A percentile compares a stretch with the other conserved stretches of the same genome.
Conservation (phyloP, 2,888 invertebrate genomes). For the Zaprionus obscuricornis region DNA sequence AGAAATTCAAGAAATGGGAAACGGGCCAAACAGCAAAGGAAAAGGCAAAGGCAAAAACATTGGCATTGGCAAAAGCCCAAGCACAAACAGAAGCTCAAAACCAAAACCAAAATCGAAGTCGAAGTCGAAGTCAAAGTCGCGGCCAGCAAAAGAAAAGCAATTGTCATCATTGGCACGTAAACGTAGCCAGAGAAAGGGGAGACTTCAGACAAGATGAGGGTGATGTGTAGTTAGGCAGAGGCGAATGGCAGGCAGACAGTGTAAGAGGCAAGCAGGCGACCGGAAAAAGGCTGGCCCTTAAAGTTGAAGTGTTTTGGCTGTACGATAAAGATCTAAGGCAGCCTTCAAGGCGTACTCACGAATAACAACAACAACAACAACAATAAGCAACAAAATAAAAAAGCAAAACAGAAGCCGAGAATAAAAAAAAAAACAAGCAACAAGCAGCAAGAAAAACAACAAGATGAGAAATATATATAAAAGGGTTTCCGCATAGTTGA, state of each 20-base stretch:
- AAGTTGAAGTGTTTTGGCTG: slow-evolving; percentile 68
- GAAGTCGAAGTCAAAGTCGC: slow-evolving; percentile 72
- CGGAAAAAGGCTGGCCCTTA: slow-evolving; percentile 67
- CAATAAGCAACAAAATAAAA: background rate
- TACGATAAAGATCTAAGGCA: slow-evolving; percentile 74
- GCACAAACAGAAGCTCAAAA: too few species aligned
- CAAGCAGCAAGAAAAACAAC: background rate
- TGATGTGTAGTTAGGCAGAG: too few species aligned
- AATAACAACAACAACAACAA: slow-evolving; percentile 24
- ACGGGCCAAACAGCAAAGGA: slow-evolving; percentile 35
- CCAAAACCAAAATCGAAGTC: too few species aligned
- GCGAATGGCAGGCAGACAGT: slow-evolving; percentile 1
- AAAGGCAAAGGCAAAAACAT: too few species aligned
- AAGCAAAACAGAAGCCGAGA: slow-evolving; percentile 13
- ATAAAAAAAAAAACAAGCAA: background rate
- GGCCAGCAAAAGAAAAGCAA: slow-evolving; percentile 70
- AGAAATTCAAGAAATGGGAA: slow-evolving; percentile 31
- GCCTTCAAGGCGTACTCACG: slow-evolving; percentile 30
- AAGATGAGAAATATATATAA: slow-evolving; percentile 11
- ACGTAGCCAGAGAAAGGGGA: slow-evolving; percentile 32
- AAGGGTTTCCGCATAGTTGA: slow-evolving; percentile 25
- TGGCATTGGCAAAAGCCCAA: slow-evolving; percentile 30
- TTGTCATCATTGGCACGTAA: slow-evolving; percentile 81
- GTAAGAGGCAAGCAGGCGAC: slow-evolving; percentile 34
- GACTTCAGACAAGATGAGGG: slow-evolving; percentile 9